A percentile compares a stretch with the other conserved stretches of the same genome.
phyloP scores from a whole-genome alignment of 2,888 invertebrate genomes.

The Cantharis nigra region DNA sequence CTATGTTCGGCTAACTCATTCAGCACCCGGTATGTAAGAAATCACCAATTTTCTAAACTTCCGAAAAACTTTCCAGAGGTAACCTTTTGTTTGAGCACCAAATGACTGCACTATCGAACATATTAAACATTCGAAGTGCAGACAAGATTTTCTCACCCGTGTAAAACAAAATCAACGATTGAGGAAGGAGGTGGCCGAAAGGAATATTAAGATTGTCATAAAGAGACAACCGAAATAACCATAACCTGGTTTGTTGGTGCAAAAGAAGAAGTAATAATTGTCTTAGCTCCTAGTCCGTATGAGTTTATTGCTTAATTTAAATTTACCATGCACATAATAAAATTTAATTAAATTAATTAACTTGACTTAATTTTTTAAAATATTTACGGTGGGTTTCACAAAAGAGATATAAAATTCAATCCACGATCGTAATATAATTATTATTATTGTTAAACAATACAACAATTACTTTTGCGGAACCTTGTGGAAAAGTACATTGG shows the following conservation, averaged over 20 bases:
- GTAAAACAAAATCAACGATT: conserved; percentile 91
- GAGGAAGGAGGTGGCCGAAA: conserved; percentile 83
- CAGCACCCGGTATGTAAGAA: no score
- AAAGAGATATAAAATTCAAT: no score
- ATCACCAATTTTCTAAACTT: no score
- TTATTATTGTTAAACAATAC: no score
- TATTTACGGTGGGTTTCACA: no score
- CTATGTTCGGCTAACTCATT: no score
- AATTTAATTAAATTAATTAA: neutral
- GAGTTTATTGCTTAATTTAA: conserved; percentile 93
- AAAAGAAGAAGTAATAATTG: conserved; percentile 76
- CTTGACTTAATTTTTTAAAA: neutral
- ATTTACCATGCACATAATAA: neutral
- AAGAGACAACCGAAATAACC: conserved; percentile 90
- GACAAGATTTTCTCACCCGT: conserved; percentile 92
- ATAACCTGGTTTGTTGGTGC: conserved; percentile 80
- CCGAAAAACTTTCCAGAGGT: no score
- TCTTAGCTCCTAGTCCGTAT: conserved; percentile 93
- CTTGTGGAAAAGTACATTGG: no score
- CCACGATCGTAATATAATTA: no score
- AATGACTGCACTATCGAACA: no score
- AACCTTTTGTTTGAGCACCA: no score
- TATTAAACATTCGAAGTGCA: conserved; percentile 95
- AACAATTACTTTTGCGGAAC: no score
- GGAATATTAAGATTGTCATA: conserved; percentile 69